A percentile compares a stretch with the other conserved stretches of the same genome.
phyloP scores from a whole-genome alignment of 2,888 invertebrate genomes.

The Ectropis crepuscularia region DNA sequence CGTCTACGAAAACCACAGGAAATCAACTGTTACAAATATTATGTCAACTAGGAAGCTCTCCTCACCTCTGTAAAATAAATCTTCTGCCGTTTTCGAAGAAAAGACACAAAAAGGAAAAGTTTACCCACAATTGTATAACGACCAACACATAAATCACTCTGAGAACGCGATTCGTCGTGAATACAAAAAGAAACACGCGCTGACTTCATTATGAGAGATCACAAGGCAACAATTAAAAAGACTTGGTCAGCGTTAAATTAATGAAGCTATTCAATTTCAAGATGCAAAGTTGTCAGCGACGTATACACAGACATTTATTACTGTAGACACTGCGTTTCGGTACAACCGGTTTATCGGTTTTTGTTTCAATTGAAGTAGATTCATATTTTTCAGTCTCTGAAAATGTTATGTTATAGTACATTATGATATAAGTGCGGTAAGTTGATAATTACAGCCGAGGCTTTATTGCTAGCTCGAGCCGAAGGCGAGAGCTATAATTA shows the following conservation, averaged over 20 bases:
- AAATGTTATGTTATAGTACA: too few species aligned
- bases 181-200: conserved; percentile 39
- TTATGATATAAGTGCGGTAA: too few species aligned
- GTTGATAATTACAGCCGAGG: too few species aligned
- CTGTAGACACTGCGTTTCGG: too few species aligned
- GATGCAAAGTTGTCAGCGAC: conserved; percentile 50
- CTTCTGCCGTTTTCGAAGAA: conserved; percentile 25
- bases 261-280: conserved; percentile 66
- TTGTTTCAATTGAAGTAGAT: too few species aligned
- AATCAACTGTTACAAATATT: conserved; percentile 24
- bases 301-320: conserved; percentile 49
- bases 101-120: conserved; percentile 17
- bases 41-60: conserved; percentile 29
- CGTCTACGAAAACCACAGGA: conserved; percentile 22
- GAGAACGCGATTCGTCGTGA: conserved; percentile 21
- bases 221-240: conserved; percentile 50
- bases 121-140: conserved; percentile 36
- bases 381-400: too few species aligned
- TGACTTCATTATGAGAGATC: conserved; percentile 53
- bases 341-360: too few species aligned
- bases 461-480: too few species aligned
- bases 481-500: too few species aligned
- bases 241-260: conserved; percentile 60
- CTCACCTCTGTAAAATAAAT: conserved; percentile 31
- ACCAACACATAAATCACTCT: conserved; percentile 38